Evolutionary conservation across 2,888 invertebrate species (phyloP).

Genomic region (Scrobipalpa costella): DNA sequence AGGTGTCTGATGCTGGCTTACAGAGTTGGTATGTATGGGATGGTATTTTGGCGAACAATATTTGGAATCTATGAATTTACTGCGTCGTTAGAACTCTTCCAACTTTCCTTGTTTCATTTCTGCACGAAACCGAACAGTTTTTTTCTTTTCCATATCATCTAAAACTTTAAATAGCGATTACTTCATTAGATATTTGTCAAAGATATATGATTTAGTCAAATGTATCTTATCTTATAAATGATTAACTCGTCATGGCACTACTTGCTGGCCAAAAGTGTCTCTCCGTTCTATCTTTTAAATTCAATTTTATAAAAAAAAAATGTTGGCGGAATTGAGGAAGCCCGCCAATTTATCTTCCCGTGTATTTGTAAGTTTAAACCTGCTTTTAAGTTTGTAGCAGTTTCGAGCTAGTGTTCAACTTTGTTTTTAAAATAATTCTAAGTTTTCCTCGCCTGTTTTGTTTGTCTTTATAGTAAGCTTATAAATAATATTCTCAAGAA

Average conservation of each 20-base stretch:
- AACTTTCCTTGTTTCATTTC: neutral
- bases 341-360: constrained; percentile 32
- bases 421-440: constrained; percentile 46
- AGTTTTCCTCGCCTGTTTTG: constrained; percentile 34
- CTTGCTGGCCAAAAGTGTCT: too few relatives aligned
- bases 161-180: too few relatives aligned
- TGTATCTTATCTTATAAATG: too few relatives aligned
- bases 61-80: neutral
- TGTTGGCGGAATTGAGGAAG: neutral
- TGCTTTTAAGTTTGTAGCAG: constrained; percentile 47
- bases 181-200: too few relatives aligned
- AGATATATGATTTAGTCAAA: too few relatives aligned
- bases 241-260: too few relatives aligned
- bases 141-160: too few relatives aligned
- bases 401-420: constrained; percentile 42
- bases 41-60: neutral
- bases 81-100: neutral
- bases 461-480: constrained; percentile 19
- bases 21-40: constrained; percentile 22
- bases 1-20: constrained; percentile 66
- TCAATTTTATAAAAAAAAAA: too few relatives aligned
- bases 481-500: constrained; percentile 11
- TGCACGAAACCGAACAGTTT: neutral
- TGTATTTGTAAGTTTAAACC: constrained; percentile 54
- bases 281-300: too few relatives aligned